Percentiles rank a stretch among this genome's conserved stretches.
phyloP scores from a whole-genome alignment of 2,888 invertebrate species.

The Diachrysia chrysitis region DNA sequence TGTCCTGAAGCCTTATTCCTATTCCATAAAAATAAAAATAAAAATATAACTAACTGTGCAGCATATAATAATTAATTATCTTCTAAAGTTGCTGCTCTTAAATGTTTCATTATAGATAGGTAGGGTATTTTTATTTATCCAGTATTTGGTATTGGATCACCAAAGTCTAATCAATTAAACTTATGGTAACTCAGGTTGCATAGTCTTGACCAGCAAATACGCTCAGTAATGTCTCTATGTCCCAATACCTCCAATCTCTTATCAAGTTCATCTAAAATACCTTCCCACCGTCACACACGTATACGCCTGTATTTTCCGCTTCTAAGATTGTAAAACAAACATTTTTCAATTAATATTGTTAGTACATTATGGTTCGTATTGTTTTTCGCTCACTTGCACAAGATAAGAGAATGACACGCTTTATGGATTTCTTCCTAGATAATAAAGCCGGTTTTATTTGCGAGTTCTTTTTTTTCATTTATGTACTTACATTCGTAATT shows the following conservation, averaged over 20 bases:
- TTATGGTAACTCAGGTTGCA: too few relatives aligned
- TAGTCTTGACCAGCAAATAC: too few relatives aligned
- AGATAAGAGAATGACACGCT: constrained; percentile 37
- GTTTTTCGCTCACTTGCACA: constrained; percentile 40
- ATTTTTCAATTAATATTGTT: constrained; percentile 43
- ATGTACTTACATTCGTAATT: neutral
- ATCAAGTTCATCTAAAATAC: neutral
- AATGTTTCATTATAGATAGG: too few relatives aligned
- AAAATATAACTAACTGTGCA: too few relatives aligned
- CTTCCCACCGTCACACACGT: neutral
- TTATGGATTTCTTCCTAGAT: constrained; percentile 25
- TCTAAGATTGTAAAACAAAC: constrained; percentile 27
- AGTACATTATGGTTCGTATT: constrained; percentile 7
- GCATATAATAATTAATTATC: too few relatives aligned
- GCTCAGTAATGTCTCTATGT: too few relatives aligned
- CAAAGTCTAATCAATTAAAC: too few relatives aligned
- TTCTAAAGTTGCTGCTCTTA: too few relatives aligned
- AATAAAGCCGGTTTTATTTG: constrained; percentile 12
- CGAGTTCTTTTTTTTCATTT: neutral
- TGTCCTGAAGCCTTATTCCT: too few relatives aligned
- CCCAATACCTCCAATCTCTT: neutral
- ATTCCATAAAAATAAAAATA: too few relatives aligned
- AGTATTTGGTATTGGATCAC: too few relatives aligned
- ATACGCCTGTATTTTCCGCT: constrained; percentile 15
- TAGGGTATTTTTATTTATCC: too few relatives aligned